Evolutionary conservation across 2,888 invertebrate genomes (phyloP).

Genomic region (Helleia helle): DNA sequence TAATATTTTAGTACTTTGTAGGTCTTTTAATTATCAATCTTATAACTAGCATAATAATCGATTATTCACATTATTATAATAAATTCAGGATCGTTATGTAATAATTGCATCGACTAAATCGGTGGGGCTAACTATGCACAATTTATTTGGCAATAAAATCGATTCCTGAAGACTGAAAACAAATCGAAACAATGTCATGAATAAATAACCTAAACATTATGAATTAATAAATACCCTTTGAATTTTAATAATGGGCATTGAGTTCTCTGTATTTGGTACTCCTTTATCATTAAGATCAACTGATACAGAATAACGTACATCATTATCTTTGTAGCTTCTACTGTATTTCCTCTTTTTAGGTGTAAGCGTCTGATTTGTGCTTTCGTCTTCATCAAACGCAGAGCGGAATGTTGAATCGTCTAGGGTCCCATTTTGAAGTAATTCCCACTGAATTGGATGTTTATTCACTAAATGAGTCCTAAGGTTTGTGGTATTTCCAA

Average conservation of each 20-base stretch:
- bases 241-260: constrained; percentile 52
- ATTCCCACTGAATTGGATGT: constrained; percentile 65
- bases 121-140: background rate
- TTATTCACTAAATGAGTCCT: constrained; percentile 55
- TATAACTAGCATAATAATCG: too few species aligned
- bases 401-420: constrained; percentile 36
- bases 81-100: background rate
- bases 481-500: constrained; percentile 63
- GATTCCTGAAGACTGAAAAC: constrained; percentile 19
- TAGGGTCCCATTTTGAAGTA: constrained; percentile 46
- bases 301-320: constrained; percentile 59
- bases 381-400: constrained; percentile 35
- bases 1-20: too few species aligned
- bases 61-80: constrained; percentile 4
- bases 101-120: background rate
- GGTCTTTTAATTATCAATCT: too few species aligned
- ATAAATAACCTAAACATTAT: constrained; percentile 32
- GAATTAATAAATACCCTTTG: constrained; percentile 47
- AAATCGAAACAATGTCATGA: constrained; percentile 13
- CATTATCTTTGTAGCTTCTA: constrained; percentile 40
- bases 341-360: constrained; percentile 38
- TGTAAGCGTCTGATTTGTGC: constrained; percentile 26
- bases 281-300: constrained; percentile 37
- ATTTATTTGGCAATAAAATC: background rate
- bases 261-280: constrained; percentile 25